Evolutionary conservation across 2,113 vertebrate species (phyloP), one percentile per base, ranked within the genome.

Genomic region (Brachyhypopomus gauderio): DNA sequence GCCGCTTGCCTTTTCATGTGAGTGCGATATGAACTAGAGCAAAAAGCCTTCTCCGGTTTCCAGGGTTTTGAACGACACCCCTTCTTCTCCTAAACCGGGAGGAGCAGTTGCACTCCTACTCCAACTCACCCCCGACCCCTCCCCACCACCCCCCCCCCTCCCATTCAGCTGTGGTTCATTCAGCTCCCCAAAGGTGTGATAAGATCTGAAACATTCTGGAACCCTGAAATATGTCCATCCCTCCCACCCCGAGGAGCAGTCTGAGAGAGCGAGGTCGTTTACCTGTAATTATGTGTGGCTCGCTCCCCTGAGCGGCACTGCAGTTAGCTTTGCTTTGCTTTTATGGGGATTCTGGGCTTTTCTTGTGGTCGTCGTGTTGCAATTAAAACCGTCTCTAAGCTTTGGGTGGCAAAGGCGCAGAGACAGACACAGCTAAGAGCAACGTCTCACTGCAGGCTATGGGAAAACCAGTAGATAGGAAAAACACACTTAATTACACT

Each of bases 401-500:
- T 92, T 94, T 97, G 95, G 94, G 95, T 95, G 96, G 96, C 96
- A 94, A 92, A 95, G 95, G 94, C 93, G 88, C 93, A 95, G 96
- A 95, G 94, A 95, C 93, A 94, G 94, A 95, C 89, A 90, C 87
- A 36, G 85, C 78, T 82, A 72, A 75, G 75, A 88, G 88, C 80
- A 90, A 91, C 87, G 95, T 93, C 92, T 92, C 92, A 95, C 96
- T 96, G 93, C 91, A 92, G 96, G 96, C 94, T 89, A 95, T 93
- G 95, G 94, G 95, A 96, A 85, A 96, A 95, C 94, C 94, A 88
- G 87, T 89, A 91, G 90, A 92, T 95, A 95, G 95, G 95, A 95
- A 97, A 96, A 97, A 96, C 95, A 95, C 94, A 96, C 95, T 96
- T 97, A 98, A 98, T 98, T 97, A 94, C 93, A 93, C 94, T 93